Conservation (phyloP, 2,888 invertebrate genomes). For the Euzetes globulus region DNA sequence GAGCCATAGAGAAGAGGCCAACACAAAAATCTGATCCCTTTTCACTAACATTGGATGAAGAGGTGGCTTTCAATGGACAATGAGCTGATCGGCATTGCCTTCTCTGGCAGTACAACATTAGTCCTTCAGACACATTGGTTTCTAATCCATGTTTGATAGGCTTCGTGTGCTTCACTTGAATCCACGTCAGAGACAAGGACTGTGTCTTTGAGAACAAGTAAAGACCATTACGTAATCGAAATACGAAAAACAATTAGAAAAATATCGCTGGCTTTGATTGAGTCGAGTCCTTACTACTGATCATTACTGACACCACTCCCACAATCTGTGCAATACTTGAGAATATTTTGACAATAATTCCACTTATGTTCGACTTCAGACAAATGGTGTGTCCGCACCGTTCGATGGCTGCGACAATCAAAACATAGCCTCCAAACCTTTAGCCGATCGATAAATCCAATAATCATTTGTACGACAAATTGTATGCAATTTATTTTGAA, state of each 20-base stretch:
- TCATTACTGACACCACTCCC: not conserved
- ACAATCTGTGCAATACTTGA: not conserved
- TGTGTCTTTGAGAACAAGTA: not conserved
- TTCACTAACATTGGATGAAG: not conserved
- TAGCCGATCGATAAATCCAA: too few species aligned
- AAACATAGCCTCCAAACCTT: too few species aligned
- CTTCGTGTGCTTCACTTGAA: not conserved
- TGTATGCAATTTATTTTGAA: too few species aligned
- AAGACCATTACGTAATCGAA: not conserved
- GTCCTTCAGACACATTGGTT: not conserved
- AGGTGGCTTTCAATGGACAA: not conserved
- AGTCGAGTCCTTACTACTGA: not conserved
- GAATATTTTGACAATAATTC: too few species aligned
- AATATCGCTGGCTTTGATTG: not conserved
- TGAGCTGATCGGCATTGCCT: not conserved
- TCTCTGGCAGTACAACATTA: not conserved
- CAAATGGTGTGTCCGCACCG: too few species aligned
- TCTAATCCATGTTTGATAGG: slow-evolving; percentile 3
- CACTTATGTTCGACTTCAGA: too few species aligned
- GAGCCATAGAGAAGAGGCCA: not conserved
- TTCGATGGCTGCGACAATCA: too few species aligned
- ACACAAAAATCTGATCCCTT: slow-evolving; percentile 4
- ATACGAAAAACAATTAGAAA: not conserved
- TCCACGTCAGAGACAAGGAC: not conserved
- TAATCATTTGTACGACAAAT: too few species aligned